phyloP scores from a whole-genome alignment of 2,888 invertebrate genomes.

The Torymus tubicola region DNA sequence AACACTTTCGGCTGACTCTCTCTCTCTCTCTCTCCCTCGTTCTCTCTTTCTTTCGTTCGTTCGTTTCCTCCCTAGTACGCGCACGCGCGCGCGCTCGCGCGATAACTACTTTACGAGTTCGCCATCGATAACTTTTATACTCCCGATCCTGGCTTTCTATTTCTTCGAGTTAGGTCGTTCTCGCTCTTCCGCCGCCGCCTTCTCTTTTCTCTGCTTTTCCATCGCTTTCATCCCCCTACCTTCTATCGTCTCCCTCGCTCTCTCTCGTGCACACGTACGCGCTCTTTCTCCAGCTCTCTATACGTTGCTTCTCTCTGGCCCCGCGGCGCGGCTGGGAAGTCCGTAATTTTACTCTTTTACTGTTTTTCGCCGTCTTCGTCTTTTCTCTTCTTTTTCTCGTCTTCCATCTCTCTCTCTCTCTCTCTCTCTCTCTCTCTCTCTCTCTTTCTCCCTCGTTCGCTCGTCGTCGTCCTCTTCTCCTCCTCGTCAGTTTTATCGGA shows the following conservation, averaged over 20 bases:
- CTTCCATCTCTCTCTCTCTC: neutral
- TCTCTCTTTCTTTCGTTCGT: neutral
- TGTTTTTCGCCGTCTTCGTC: neutral
- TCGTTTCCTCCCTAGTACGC: neutral
- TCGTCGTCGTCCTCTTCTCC: constrained; percentile 8
- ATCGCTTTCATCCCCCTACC: neutral
- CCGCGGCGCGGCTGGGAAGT: neutral
- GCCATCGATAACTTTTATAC: constrained; percentile 57
- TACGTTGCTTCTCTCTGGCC: too few relatives aligned
- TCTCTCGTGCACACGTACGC: neutral
- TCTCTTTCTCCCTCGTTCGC: constrained; percentile 9
- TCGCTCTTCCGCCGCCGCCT: neutral
- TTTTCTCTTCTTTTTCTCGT: neutral
- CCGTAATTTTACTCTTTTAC: constrained; percentile 33
- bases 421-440: neutral
- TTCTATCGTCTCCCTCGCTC: neutral
- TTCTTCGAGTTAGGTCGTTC: constrained; percentile 49
- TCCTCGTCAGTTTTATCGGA: constrained; percentile 37
- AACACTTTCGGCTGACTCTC: constrained; percentile 52
- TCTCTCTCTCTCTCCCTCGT: neutral
- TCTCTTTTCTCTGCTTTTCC: neutral
- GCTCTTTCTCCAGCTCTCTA: constrained; percentile 8
- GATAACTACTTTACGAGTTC: constrained; percentile 62
- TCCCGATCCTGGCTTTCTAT: constrained; percentile 57
- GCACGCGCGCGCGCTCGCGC: constrained; percentile 32